phyloP scores from a whole-genome alignment of 2,113 vertebrate species.

The Platysternon megacephalum region DNA sequence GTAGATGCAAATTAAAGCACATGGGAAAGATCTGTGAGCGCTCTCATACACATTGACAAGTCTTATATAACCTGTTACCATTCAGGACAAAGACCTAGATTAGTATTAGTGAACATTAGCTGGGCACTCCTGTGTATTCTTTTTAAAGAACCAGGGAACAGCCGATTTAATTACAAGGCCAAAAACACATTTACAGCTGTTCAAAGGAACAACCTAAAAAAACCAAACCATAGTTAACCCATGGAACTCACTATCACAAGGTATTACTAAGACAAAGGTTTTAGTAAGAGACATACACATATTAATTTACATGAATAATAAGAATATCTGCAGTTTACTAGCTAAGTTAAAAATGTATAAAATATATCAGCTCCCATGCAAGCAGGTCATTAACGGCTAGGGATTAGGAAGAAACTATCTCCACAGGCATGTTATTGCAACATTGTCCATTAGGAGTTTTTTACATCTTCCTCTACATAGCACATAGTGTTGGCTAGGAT shows the following conservation, averaged over 20 bases:
- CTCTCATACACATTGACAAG: constrained; percentile 55
- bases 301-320: neutral
- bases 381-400: neutral
- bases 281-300: neutral
- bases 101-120: constrained; percentile 44
- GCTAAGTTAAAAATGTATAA: neutral
- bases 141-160: constrained; percentile 19
- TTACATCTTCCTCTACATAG: neutral
- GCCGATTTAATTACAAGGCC: constrained; percentile 30
- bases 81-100: constrained; percentile 50
- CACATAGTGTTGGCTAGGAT: neutral
- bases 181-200: neutral
- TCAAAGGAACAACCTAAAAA: constrained; percentile 7
- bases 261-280: neutral
- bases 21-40: constrained; percentile 43
- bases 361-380: neutral
- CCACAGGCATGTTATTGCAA: neutral
- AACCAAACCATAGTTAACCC: neutral
- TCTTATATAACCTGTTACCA: constrained; percentile 65
- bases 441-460: neutral
- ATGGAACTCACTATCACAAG: neutral
- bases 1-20: neutral
- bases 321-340: neutral
- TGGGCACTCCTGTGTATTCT: constrained; percentile 1
- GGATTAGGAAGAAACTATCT: neutral